Percentiles rank a stretch among this genome's conserved stretches.
These are phyloP conservation scores for rabbit (Oryctolagus cuniculus) DNA, from an alignment of 2,113 vertebrate species.

Conservation along the genomic window DNA sequence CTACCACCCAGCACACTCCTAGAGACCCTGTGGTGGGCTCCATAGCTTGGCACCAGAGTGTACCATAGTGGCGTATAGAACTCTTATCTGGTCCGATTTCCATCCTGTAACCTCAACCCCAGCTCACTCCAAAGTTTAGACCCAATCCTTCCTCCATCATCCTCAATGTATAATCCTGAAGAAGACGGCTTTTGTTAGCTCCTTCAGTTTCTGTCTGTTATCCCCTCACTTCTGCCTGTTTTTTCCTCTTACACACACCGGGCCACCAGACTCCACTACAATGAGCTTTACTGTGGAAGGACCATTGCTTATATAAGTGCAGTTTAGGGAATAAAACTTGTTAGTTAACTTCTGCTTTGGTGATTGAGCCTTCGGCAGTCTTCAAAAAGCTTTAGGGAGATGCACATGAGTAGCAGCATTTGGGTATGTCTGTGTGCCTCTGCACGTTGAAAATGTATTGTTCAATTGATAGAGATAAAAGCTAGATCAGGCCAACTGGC, in stretches of 20 bases:
- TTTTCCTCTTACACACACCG: neutral
- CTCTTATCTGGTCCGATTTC: neutral
- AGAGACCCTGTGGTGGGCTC: neutral
- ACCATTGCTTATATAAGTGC: conserved; percentile 40
- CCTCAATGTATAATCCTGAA: neutral
- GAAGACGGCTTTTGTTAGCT: neutral
- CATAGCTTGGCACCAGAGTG: neutral
- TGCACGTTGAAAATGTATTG: neutral
- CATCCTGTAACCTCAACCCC: neutral
- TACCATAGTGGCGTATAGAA: fast-evolving
- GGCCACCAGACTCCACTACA: neutral
- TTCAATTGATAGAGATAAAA: neutral
- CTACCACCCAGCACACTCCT: fast-evolving
- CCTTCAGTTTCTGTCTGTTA: neutral
- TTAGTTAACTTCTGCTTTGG: conserved; percentile 62
- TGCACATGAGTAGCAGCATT: neutral
- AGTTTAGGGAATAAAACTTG: conserved; percentile 58
- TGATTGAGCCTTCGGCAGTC: conserved; percentile 51
- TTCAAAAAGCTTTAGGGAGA: conserved; percentile 44
- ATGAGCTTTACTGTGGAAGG: neutral
- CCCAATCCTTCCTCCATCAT: fast-evolving
- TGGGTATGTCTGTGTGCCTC: neutral
- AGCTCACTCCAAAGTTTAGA: neutral
- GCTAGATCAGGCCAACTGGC: neutral
- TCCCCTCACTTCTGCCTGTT: neutral